These are phyloP conservation scores for Bettongia penicillata DNA, from an alignment of 2,113 vertebrate genomes.

Conservation along the genomic window DNA sequence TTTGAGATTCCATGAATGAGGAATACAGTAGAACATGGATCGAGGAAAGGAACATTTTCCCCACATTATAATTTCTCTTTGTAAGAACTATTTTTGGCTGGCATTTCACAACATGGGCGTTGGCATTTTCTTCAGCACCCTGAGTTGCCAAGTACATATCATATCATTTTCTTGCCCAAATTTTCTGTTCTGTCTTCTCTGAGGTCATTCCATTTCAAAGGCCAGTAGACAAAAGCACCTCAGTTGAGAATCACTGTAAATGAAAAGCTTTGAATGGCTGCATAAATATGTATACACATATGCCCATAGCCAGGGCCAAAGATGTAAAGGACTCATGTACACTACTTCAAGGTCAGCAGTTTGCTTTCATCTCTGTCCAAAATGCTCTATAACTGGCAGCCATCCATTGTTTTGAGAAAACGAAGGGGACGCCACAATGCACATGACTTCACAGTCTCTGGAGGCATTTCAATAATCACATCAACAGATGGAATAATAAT, in stretches of 20 bases:
- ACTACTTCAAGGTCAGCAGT: conserved; percentile 61
- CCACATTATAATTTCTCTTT: conserved; percentile 6
- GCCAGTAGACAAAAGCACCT: conserved; percentile 3
- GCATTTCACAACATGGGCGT: neutral
- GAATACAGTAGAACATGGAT: neutral
- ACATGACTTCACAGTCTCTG: conserved; percentile 46
- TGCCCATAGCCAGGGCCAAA: conserved; percentile 37
- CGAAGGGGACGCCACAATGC: conserved; percentile 36
- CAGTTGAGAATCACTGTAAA: neutral
- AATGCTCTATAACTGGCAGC: conserved; percentile 61
- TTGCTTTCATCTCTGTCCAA: conserved; percentile 64
- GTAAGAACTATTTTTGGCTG: conserved; percentile 4
- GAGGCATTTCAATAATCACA: conserved; percentile 66
- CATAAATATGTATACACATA: conserved; percentile 49
- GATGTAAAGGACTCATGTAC: conserved; percentile 53
- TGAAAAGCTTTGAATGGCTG: conserved; percentile 36
- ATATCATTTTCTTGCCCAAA: conserved; percentile 9
- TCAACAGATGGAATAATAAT: conserved; percentile 76
- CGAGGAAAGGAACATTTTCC: neutral
- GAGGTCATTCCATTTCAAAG: conserved; percentile 40
- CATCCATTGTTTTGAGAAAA: conserved; percentile 47
- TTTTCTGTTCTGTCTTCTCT: conserved; percentile 37
- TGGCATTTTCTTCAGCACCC: conserved; percentile 26
- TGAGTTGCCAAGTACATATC: neutral
- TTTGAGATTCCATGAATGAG: neutral